Base-by-base conservation (phyloP, 2,888 invertebrate genomes). In the Tuberolachnus salignus region DNA sequence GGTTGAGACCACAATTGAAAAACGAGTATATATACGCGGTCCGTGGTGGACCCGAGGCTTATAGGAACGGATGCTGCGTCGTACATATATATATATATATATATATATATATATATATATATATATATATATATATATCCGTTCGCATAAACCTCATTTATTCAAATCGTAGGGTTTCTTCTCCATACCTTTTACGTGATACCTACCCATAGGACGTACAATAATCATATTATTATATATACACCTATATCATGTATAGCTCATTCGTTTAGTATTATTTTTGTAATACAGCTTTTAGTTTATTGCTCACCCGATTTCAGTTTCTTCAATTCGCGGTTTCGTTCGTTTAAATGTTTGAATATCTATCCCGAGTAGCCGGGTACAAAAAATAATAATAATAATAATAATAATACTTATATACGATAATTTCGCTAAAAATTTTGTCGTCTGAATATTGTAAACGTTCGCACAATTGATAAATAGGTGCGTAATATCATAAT, bases 1-100 rank as follows among this genome's bases (percentile, higher is more conserved):
- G 9, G 69, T 69, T 69, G 19, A 67, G 51, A 26, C 67, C 49
- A 46, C 19, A 42, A 42, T 69, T 69, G 53, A 69, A 69, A 69
- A 69, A 69, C 53, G 42, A 34, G 19, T 63, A 63, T 13, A 19
- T 49, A 34, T 6, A 3, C 34, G n/a, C 21, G 2, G 13, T 23
- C 19, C 8, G 63, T 21, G 69, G 34, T 4, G 3, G 3, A 8
- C n/a, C 13, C 13, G 16, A 51, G 19, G 69, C 69, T 69, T 53
- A 69, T 11, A 26, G n/a, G 26, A 67, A 26, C 67, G 49, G 67
- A n/a, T 13, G 66, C 23, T 46, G 10, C 0, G 13, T 21, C 14
- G 26, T 0, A n/a, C n/a, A n/a, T n/a, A n/a, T n/a, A n/a, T n/a
- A n/a, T n/a, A n/a, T n/a, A n/a, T n/a, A n/a, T n/a, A n/a, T n/a